A percentile compares a stretch with the other conserved stretches of the same genome.
phyloP scores from a whole-genome alignment of 2,113 vertebrate species.

The Cephalopholis sonnerati region DNA sequence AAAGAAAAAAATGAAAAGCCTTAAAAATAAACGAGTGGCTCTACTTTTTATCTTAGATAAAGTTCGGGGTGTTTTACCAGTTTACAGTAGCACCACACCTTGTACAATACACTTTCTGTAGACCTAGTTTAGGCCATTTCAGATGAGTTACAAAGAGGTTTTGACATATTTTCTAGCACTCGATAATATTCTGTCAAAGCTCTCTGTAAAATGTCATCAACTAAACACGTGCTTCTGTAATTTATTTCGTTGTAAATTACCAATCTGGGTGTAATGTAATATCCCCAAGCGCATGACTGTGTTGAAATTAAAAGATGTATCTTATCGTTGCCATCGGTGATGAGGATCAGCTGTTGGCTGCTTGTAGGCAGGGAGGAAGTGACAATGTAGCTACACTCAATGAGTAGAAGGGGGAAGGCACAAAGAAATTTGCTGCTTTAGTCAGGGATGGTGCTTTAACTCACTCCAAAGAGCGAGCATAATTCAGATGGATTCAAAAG shows the following conservation, averaged over 20 bases:
- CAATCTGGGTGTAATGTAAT: background rate
- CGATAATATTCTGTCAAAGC: background rate
- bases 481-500: conserved; percentile 6
- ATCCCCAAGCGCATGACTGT: background rate
- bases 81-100: background rate
- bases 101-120: accelerated
- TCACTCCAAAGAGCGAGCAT: conserved; percentile 12
- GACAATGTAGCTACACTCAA: conserved; percentile 82
- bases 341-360: conserved; percentile 76
- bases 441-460: conserved; percentile 49
- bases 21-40: background rate
- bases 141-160: background rate
- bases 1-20: background rate
- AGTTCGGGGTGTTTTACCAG: background rate
- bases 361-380: conserved; percentile 78
- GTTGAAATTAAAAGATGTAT: background rate
- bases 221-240: conserved; percentile 1
- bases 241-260: background rate
- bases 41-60: background rate
- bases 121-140: background rate
- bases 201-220: background rate
- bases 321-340: background rate
- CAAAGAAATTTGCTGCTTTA: conserved; percentile 77
- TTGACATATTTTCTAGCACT: background rate
- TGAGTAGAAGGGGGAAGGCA: conserved; percentile 82